These are phyloP conservation scores for Todiramphus chloris DNA, from an alignment of 2,113 vertebrate species.

Conservation along the genomic window DNA sequence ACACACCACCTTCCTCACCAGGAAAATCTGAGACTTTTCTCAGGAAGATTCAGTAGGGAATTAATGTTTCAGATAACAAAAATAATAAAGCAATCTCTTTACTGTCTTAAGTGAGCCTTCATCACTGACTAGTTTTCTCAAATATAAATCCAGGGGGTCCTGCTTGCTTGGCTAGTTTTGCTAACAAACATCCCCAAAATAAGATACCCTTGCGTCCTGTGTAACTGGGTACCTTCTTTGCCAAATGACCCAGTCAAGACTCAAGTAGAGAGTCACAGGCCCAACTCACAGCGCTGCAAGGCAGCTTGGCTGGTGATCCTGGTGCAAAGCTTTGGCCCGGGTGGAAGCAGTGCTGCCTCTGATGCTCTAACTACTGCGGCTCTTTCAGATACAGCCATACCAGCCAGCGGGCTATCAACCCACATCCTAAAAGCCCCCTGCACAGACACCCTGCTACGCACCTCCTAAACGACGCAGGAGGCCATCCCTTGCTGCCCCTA, in stretches of 20 bases:
- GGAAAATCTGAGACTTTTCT: neutral
- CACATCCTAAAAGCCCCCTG: neutral
- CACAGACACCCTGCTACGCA: fast-evolving
- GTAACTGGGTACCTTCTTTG: neutral
- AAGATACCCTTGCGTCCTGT: fast-evolving
- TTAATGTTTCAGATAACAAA: neutral
- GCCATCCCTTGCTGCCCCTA: neutral
- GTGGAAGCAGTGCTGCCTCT: neutral
- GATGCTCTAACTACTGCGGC: neutral
- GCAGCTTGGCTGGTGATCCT: fast-evolving
- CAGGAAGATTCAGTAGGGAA: neutral
- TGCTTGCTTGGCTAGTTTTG: neutral
- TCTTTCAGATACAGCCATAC: fast-evolving
- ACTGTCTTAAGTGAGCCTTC: neutral
- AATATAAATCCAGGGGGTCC: neutral
- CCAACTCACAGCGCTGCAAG: fast-evolving
- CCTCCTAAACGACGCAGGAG: neutral
- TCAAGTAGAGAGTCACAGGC: fast-evolving
- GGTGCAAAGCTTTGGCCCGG: fast-evolving
- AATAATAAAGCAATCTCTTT: neutral
- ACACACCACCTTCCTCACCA: neutral
- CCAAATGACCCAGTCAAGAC: neutral
- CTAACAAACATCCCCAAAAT: neutral
- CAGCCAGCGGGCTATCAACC: neutral
- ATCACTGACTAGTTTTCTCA: neutral